These are phyloP conservation scores for Drosophila sproati DNA, from an alignment of 1,140 invertebrate species.

Conservation along the genomic window DNA sequence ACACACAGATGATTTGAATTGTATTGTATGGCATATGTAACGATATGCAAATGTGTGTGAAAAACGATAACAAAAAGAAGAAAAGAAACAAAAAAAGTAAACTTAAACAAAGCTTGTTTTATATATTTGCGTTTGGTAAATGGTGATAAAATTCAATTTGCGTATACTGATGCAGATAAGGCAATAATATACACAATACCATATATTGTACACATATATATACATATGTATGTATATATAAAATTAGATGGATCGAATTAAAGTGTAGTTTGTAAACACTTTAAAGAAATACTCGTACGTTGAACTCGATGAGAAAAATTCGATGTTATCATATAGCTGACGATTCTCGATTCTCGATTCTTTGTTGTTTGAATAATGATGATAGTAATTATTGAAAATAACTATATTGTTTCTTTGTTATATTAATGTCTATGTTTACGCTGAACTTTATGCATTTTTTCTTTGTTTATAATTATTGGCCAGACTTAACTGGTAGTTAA, in stretches of 20 bases:
- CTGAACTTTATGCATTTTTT: not conserved
- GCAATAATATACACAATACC: not conserved
- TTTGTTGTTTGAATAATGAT: not conserved
- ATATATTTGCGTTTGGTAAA: conserved; percentile 13
- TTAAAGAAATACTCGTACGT: not conserved
- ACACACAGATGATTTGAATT: conserved; percentile 10
- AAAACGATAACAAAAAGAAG: conserved; percentile 20
- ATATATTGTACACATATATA: not conserved
- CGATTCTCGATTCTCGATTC: too few relatives aligned
- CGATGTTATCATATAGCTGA: not conserved
- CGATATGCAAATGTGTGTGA: conserved; percentile 39
- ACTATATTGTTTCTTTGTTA: not conserved
- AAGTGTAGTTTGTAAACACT: conserved; percentile 6
- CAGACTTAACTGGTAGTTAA: not conserved
- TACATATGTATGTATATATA: not conserved
- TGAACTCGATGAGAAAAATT: not conserved
- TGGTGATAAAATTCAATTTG: conserved; percentile 25
- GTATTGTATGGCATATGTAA: conserved; percentile 46
- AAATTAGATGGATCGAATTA: not conserved
- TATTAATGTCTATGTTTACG: not conserved
- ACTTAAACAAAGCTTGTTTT: conserved; percentile 42
- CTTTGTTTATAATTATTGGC: not conserved
- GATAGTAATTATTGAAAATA: not conserved
- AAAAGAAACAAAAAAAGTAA: conserved; percentile 14
- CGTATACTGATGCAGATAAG: conserved; percentile 45